phyloP scores from a whole-genome alignment of 2,113 vertebrate species.

The Aviceda subcristata region DNA sequence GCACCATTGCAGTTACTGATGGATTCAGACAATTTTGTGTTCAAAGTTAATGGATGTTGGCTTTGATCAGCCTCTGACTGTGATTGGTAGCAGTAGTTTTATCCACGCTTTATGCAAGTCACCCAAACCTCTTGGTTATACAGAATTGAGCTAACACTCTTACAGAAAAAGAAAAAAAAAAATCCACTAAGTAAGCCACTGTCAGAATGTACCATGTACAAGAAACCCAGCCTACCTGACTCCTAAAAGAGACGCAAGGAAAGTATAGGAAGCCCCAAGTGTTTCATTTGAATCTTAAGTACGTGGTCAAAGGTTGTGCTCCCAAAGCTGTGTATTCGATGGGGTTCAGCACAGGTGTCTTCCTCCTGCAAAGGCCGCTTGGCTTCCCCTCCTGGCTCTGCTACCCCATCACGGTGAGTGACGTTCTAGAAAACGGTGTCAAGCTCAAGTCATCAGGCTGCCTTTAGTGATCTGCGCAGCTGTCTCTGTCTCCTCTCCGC shows the following conservation, averaged over 20 bases:
- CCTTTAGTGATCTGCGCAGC: background rate
- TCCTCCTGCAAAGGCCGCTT: background rate
- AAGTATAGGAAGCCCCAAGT: background rate
- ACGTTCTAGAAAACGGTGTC: background rate
- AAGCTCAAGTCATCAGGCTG: background rate
- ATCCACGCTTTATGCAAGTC: conserved; percentile 29
- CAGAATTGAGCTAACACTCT: background rate
- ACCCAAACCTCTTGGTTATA: conserved; percentile 32
- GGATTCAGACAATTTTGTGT: conserved; percentile 62
- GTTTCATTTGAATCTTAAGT: background rate
- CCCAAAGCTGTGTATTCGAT: background rate
- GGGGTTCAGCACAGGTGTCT: background rate
- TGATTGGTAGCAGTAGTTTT: conserved; percentile 42
- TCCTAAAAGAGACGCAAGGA: background rate
- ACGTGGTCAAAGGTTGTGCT: background rate
- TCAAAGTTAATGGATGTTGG: conserved; percentile 65
- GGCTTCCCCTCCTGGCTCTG: background rate
- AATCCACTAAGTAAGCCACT: background rate
- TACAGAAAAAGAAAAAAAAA: background rate
- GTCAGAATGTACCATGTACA: background rate
- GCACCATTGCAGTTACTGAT: conserved; percentile 55
- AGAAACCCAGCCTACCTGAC: background rate
- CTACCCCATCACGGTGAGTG: background rate
- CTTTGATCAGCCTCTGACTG: conserved; percentile 57
- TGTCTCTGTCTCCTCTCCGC: background rate